Base-by-base conservation (phyloP, 2,888 invertebrate species). In the Drosophila prolongata region DNA sequence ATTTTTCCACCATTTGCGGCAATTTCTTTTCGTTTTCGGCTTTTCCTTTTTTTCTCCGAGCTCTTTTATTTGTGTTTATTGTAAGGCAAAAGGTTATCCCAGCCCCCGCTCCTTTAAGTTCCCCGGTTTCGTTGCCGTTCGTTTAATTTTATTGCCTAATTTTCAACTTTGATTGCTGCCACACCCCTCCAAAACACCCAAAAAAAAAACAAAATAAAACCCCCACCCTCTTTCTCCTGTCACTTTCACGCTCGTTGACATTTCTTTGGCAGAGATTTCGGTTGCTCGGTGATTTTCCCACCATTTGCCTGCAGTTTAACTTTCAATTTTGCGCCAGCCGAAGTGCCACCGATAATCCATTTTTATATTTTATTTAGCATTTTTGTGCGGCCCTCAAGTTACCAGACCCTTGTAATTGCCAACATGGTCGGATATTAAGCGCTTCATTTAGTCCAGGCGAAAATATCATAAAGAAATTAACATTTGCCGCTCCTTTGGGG, bases 121-220 rank as follows among this genome's bases (percentile, higher is more conserved):
- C 49, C 16, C 35, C 14, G 13, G 57, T 81, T 76, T 79, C 81
- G 82, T 83, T 74, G 86, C 81, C 71, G 84, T 84, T 89, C 87
- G 79, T 84, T 84, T 89, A 84, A 84, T 84, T 84, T 84, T 89
- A 89, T 84, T 89, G 84, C 84, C 84, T 79, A 87, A 84, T 84
- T 84, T 80, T 89, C 84, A 89, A 89, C 89, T 84, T 84, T 84
- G 84, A 84, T 84, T 88, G 84, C 84, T 67, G 72, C 56, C 16
- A 14, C 42, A 43, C 64, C 16, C 40, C 19, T 6, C 14, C 1
- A 13, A 30, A n/a, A 9, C 19, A 19, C 19, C 1, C 10, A 24
- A 13, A n/a, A 2, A 14, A 35, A 24, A 13, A 9, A 27, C 3
- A 46, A n/a, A 2, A 13, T 1, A 46, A 46, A 27, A 14, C 16